Evolutionary conservation across 2,888 invertebrate species (phyloP), one percentile per base, ranked within the genome.

Genomic region (Plebejus anna): DNA sequence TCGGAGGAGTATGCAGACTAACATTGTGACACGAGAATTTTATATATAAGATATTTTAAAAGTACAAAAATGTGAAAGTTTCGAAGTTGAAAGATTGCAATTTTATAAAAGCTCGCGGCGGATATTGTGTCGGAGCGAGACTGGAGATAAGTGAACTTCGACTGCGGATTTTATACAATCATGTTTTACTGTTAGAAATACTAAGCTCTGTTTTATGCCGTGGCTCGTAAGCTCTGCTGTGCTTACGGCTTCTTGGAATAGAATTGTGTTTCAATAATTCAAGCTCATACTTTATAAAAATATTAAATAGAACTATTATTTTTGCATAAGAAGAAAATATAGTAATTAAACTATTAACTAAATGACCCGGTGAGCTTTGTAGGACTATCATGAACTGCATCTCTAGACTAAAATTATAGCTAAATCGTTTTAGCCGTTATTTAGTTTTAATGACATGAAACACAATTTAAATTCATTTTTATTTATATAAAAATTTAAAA

Each of bases 11-110:
- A n/a, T n/a, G n/a, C n/a, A n/a, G n/a, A n/a, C n/a, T n/a, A n/a
- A n/a, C n/a, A n/a, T n/a, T n/a, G n/a, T n/a, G n/a, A n/a, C n/a
- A n/a, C n/a, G n/a, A n/a, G n/a, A n/a, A n/a, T n/a, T n/a, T n/a
- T n/a, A n/a, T n/a, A n/a, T n/a, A n/a, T n/a, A n/a, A n/a, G n/a
- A 51, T 73, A 73, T 73, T 73, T 51, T 47, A 36, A 51, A 73
- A 73, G 51, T 73, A 55, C 73, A 55, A 55, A 47, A 28, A 51
- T 73, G n/a, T 73, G 55, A 73, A 73, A 73, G 73, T 73, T 73
- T 73, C 32, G 73, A 73, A 73, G 51, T 55, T 73, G 73, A 73
- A 51, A 73, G 73, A 73, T 73, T 73, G 73, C 28, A 73, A 73
- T 73, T 73, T 73, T 73, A 73, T 51, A 73, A 51, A 16, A 73